Evolutionary conservation across 2,797 vertebrate genomes (phyloP), one percentile per base, ranked within the genome.

Genomic region (Enoplosus armatus): DNA sequence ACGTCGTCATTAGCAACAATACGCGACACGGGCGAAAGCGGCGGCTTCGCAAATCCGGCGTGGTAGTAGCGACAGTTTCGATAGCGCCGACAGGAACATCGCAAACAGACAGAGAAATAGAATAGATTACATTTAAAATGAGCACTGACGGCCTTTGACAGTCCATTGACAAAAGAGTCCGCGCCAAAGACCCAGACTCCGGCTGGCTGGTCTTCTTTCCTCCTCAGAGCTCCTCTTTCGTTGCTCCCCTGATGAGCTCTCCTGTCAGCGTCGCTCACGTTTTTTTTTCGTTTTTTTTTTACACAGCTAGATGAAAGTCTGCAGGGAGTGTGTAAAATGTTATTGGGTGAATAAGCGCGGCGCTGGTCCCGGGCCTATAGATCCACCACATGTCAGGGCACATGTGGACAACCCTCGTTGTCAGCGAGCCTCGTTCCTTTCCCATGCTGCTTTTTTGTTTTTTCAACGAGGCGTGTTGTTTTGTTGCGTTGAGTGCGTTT

Each of bases 381-480:
- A 43, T 85, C 53, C 76, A 33, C 68, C 73, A 72, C 75, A 79
- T 76, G 75, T 81, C 48, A 10, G 50, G 51, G 31, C 39, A 58
- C 72, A 59, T 24, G 35, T 61, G 15, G 60, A 55, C 31, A n/a
- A n/a, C 66, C 22, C 58, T 24, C 0, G 14, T 33, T 65, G 72
- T 54, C 37, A 3, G 27, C 27, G 1, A 41, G 77, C 60, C 64
- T 74, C 16, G 8, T 56, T 64, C 33, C 50, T 83, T 82, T 74
- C 62, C 76, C 80, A 45, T 72, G 71, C 67, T 60, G 79, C 85
- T 53, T 79, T 84, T 87, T 85, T n/a, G n/a, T n/a, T n/a, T n/a
- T n/a, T n/a, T n/a, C n/a, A 85, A 93, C 33, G 15, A 87, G 80
- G 60, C 73, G 22, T 72, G 80, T 77, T 88, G 80, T 89, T 77